Evolutionary conservation across 1,140 invertebrate genomes (phyloP).

Genomic region (Delia radicum): DNA sequence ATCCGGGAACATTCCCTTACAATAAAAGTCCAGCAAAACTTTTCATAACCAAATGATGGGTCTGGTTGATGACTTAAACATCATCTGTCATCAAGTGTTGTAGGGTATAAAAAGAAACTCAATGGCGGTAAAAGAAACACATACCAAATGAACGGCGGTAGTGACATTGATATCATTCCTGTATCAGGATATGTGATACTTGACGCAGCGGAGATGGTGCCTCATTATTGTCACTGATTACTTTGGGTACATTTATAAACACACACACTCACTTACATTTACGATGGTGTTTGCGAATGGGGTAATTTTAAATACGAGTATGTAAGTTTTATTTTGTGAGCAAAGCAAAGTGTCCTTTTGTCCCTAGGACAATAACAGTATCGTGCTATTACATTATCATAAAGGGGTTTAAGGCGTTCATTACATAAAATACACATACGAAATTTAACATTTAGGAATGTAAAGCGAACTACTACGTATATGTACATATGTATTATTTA

Average conservation of each 20-base stretch:
- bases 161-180: constrained; percentile 12
- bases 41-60: too few species aligned
- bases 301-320: not conserved
- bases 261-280: constrained; percentile 27
- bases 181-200: constrained; percentile 31
- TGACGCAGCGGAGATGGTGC: constrained; percentile 32
- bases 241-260: not conserved
- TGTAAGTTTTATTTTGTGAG: constrained; percentile 25
- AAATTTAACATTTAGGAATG: not conserved
- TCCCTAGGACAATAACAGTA: constrained; percentile 54
- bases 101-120: not conserved
- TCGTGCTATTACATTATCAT: constrained; percentile 51
- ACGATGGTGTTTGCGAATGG: constrained; percentile 8
- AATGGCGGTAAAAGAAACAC: not conserved
- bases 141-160: not conserved
- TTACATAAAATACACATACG: constrained; percentile 26
- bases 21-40: too few species aligned
- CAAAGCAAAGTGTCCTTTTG: constrained; percentile 42
- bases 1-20: too few species aligned
- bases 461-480: not conserved
- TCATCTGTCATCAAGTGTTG: too few species aligned
- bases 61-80: too few species aligned
- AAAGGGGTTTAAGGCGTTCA: constrained; percentile 54
- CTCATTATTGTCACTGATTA: constrained; percentile 36
- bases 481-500: not conserved